Evolutionary conservation across 2,888 invertebrate species (phyloP), one percentile per base, ranked within the genome.

Genomic region (Caenorhabditis uteleia): DNA sequence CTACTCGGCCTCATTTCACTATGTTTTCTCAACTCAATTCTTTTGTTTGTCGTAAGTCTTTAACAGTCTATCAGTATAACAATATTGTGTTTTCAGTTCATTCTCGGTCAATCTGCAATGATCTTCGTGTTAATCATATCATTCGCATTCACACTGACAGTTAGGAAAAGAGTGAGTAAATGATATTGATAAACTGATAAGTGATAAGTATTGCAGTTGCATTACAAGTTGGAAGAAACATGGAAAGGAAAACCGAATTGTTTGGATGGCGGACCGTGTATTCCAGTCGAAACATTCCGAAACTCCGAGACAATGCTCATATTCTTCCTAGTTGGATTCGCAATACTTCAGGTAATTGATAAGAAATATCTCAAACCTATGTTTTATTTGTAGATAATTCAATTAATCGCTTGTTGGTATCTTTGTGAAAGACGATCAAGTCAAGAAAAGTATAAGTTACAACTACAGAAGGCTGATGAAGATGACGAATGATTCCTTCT

Each of bases 51-150:
- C 57, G 64, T 64, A 18, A 58, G 50, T 47, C 14, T 33, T 14
- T 42, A 25, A 25, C 20, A 49, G 8, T 18, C 8, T n/a, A 5
- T 38, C 3, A 38, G 18, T 3, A 34, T 21, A 39, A 39, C 25
- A 12, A 7, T 23, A 43, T n/a, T 14, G 3, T 33, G 4, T 91
- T 58, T 91, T 90, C 48, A 90, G 89, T 85, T 95, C 93, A 77
- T 98, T 93, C 84, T 91, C 94, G 0, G 97, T 95, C n/a, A 95
- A 55, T 40, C 91, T 3, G 97, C 97, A 75, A 90, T 90, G 95
- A 98, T 95, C 68, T 95, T 87, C 3, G 97, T 95, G 82, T 97
- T 99, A 77, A 98, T 88, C 68, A 98, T 95, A 53, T 98, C 90
- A 86, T 99, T 99, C 50, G 65, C 65, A 3, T 65, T 65, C 40